phyloP scores from a whole-genome alignment of 2,797 vertebrate species.

The Gallinago nigripennis region DNA sequence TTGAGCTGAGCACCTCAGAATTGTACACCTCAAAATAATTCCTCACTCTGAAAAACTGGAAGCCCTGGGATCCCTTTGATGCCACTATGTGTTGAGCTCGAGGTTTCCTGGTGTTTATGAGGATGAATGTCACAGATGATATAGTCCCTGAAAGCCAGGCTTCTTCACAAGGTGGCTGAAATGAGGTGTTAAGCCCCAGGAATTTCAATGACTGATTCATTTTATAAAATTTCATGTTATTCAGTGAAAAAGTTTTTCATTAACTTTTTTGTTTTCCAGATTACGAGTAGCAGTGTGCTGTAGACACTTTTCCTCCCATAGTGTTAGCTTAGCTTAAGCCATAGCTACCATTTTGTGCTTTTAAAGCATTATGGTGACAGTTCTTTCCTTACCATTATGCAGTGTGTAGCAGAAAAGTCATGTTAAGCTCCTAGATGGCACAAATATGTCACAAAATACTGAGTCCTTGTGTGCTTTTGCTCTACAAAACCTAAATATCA shows the following conservation, averaged over 20 bases:
- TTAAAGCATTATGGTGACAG: background rate
- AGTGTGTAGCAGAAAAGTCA: background rate
- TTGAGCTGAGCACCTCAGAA: background rate
- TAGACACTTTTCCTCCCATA: background rate
- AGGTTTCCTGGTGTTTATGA: background rate
- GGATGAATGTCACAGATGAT: background rate
- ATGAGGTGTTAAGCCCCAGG: background rate
- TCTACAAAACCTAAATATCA: background rate
- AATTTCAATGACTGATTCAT: background rate
- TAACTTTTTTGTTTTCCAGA: background rate
- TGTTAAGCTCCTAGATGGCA: background rate
- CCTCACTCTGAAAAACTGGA: background rate
- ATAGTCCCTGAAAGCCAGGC: background rate
- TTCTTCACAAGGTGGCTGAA: background rate
- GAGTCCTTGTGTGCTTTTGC: background rate
- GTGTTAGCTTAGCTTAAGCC: background rate
- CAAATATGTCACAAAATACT: background rate
- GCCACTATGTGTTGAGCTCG: background rate
- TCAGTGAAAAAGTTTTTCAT: background rate
- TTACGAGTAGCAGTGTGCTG: background rate
- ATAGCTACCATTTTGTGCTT: background rate
- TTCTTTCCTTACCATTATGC: background rate
- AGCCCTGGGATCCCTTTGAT: background rate
- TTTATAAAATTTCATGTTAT: background rate
- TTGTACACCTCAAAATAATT: background rate